Conservation (phyloP, 1,140 invertebrate species). For the Nymphalis io region DNA sequence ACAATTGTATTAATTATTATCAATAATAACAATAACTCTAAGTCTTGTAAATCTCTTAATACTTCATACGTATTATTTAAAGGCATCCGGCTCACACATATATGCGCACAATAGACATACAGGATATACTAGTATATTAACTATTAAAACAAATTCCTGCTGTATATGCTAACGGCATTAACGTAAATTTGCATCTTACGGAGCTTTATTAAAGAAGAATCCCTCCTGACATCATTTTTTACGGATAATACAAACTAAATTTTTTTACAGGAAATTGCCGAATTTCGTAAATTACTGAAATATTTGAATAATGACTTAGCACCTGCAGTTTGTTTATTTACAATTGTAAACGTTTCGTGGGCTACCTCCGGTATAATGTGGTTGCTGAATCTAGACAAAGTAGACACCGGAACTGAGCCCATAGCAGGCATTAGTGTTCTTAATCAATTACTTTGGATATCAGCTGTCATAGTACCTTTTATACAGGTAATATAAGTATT, state of each 20-base stretch:
- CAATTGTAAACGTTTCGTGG: constrained; percentile 87
- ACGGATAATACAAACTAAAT: no score
- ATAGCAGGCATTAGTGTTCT: constrained; percentile 83
- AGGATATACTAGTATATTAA: no score
- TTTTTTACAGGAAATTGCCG: constrained; percentile 84
- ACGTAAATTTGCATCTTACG: no score
- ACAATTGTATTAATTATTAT: not conserved
- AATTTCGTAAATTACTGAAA: constrained; percentile 87
- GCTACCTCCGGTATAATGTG: constrained; percentile 85
- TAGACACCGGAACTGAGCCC: constrained; percentile 80
- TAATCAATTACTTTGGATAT: constrained; percentile 86
- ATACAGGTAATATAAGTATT: constrained; percentile 80
- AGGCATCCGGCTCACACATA: no score
- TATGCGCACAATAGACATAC: no score
- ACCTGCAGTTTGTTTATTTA: constrained; percentile 87
- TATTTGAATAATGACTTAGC: constrained; percentile 88
- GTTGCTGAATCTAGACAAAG: constrained; percentile 83
- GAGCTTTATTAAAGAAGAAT: no score
- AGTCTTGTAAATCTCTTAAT: no score
- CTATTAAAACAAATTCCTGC: no score
- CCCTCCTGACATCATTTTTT: no score
- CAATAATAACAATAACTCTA: not conserved
- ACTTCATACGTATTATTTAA: no score
- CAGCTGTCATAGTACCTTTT: constrained; percentile 85
- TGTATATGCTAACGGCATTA: no score